These are phyloP conservation scores for Dicranocentrus wangi DNA, from an alignment of 2,888 invertebrate species.

Conservation along the genomic window DNA sequence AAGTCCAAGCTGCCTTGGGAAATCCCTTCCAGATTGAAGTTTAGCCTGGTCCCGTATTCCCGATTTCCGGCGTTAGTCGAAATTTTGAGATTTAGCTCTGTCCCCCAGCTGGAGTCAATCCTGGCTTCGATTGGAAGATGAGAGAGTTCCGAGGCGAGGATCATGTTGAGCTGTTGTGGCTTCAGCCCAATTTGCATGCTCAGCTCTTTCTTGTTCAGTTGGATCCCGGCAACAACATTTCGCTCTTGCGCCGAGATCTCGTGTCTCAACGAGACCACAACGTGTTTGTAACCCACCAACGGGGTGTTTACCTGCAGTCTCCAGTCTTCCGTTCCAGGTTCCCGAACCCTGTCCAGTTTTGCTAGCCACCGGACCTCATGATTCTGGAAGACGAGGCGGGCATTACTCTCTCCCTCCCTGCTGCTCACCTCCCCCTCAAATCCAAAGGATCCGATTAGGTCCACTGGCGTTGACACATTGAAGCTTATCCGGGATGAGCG, in stretches of 20 bases:
- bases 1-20: constrained; percentile 60
- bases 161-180: constrained; percentile 31
- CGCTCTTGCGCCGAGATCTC: constrained; percentile 1
- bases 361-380: constrained; percentile 66
- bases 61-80: constrained; percentile 48
- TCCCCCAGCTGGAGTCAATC: constrained; percentile 38
- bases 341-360: constrained; percentile 61
- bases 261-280: constrained; percentile 53
- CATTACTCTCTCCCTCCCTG: constrained; percentile 10
- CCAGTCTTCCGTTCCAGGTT: constrained; percentile 33
- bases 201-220: constrained; percentile 56
- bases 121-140: constrained; percentile 45
- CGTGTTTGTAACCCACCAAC: constrained; percentile 63
- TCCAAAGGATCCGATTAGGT: constrained; percentile 58
- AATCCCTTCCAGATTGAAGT: constrained; percentile 63
- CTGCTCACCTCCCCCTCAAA: constrained; percentile 59
- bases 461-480: constrained; percentile 67
- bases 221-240: constrained; percentile 15
- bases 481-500: constrained; percentile 57
- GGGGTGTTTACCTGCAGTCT: constrained; percentile 68
- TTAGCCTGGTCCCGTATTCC: constrained; percentile 50
- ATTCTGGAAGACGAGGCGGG: constrained; percentile 67
- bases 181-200: constrained; percentile 20
- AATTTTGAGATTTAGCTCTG: constrained; percentile 37
- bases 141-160: constrained; percentile 43